Conservation (phyloP, 2,113 vertebrate species). For the Antennarius striatus region DNA sequence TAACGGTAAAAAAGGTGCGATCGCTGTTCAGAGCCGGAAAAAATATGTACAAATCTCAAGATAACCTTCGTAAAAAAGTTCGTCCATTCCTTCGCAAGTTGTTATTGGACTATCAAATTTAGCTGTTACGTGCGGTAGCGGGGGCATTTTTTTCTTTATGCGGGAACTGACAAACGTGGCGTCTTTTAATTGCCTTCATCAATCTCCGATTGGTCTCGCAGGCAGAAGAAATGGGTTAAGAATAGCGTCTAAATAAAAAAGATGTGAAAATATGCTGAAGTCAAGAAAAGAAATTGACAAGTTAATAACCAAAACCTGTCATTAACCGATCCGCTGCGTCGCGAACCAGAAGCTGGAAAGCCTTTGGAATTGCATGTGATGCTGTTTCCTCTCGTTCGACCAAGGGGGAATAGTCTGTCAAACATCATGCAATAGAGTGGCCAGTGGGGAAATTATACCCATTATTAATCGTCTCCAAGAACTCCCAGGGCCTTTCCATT, state of each 20-base stretch:
- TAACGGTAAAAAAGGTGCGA: slow-evolving; percentile 30
- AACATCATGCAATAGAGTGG: slow-evolving; percentile 51
- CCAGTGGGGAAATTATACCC: slow-evolving; percentile 57
- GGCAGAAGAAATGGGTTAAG: background rate
- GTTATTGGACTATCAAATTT: slow-evolving; percentile 5
- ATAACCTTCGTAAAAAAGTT: slow-evolving; percentile 45
- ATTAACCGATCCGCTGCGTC: no score
- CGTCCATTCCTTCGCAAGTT: background rate
- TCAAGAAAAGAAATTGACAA: no score
- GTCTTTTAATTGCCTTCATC: slow-evolving; percentile 39
- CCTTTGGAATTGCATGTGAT: slow-evolving; percentile 6
- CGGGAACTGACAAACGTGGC: background rate
- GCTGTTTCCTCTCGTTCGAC: slow-evolving; percentile 30
- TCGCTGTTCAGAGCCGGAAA: slow-evolving; percentile 11
- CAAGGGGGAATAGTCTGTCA: slow-evolving; percentile 49
- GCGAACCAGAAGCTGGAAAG: slow-evolving; percentile 2
- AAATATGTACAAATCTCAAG: slow-evolving; percentile 21
- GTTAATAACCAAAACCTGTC: no score
- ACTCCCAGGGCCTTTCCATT: slow-evolving; percentile 66
- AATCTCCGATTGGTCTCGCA: slow-evolving; percentile 4
- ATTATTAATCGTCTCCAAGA: slow-evolving; percentile 75
- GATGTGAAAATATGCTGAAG: background rate
- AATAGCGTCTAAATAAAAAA: slow-evolving; percentile 8
- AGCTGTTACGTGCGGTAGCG: background rate
- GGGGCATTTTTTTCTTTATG: background rate